Percentiles rank a stretch among this genome's conserved stretches.
Conservation (phyloP, 2,797 vertebrate genomes). For the Euphonia xanthogaster region DNA sequence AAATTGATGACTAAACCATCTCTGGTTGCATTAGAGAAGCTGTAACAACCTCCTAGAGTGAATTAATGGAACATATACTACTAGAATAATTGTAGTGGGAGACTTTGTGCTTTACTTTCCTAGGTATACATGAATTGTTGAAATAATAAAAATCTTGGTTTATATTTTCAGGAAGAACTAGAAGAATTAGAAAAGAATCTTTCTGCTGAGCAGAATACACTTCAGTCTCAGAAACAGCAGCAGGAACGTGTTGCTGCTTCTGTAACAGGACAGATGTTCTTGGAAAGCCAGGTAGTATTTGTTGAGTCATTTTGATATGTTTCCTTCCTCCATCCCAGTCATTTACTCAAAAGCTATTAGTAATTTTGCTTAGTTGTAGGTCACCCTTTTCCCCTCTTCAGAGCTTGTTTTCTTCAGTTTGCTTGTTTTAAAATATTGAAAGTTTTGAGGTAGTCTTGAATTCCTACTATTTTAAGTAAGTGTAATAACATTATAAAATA, state of each 20-base stretch:
- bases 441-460: neutral
- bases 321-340: neutral
- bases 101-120: neutral
- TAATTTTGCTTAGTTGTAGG: neutral
- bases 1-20: neutral
- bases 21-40: neutral
- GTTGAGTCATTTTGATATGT: neutral
- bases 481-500: neutral
- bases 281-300: slow-evolving; percentile 90
- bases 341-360: neutral
- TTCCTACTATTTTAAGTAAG: neutral
- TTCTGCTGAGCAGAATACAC: slow-evolving; percentile 81
- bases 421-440: neutral
- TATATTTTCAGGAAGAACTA: slow-evolving; percentile 84
- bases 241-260: slow-evolving; percentile 90
- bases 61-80: neutral
- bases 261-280: slow-evolving; percentile 94
- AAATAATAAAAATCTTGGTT: neutral
- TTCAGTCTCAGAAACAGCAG: slow-evolving; percentile 88
- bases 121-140: neutral
- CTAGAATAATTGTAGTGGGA: neutral
- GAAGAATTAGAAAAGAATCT: slow-evolving; percentile 85
- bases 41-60: neutral
- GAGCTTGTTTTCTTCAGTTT: neutral
- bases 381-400: neutral